Conservation (phyloP, 1,140 invertebrate species). For the Aporrectodea caliginosa region DNA sequence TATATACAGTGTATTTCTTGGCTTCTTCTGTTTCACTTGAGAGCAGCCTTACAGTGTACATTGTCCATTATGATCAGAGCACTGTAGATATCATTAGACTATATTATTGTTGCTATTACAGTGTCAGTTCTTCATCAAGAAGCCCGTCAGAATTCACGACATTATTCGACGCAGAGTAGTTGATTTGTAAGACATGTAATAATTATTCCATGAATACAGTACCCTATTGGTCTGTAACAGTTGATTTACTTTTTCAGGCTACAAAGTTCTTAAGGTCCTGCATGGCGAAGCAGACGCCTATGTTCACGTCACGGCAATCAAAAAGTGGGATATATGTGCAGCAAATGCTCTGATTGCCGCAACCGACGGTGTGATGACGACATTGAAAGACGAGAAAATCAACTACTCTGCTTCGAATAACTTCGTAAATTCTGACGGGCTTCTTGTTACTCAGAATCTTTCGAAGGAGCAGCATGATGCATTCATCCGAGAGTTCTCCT, state of each 20-base stretch:
- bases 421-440: conserved; percentile 57
- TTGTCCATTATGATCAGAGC: no score
- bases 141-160: no score
- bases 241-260: conserved; percentile 63
- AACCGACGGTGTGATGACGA: conserved; percentile 62
- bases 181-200: no score
- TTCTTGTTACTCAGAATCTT: conserved; percentile 54
- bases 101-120: no score
- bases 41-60: no score
- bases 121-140: no score
- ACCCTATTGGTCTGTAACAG: neutral
- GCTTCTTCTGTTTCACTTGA: no score
- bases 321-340: conserved; percentile 99
- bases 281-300: conserved; percentile 83
- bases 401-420: conserved; percentile 56
- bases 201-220: no score
- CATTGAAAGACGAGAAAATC: conserved; percentile 59
- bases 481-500: neutral
- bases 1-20: no score
- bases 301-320: conserved; percentile 86
- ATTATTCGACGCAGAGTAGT: no score
- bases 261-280: conserved; percentile 84
- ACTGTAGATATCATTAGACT: no score
- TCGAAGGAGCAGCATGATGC: neutral
- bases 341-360: conserved; percentile 83